Evolutionary conservation across 2,113 vertebrate species (phyloP).

Genomic region (Psettodes erumei): DNA sequence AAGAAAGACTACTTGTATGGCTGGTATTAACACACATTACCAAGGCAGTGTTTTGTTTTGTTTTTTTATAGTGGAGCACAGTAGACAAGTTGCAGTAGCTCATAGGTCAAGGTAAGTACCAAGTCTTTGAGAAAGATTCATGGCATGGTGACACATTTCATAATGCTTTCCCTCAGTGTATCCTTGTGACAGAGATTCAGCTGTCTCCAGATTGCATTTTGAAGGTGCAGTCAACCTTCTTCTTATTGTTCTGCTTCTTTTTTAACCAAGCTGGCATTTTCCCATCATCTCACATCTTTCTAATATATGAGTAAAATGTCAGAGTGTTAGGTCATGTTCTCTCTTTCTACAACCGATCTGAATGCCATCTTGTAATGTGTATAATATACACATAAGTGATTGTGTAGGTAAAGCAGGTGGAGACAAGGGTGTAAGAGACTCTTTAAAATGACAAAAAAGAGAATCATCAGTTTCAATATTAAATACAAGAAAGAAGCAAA

Average conservation of each 20-base stretch:
- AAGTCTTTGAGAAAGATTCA: conserved; percentile 56
- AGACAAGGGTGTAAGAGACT: conserved; percentile 40
- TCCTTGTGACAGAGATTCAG: conserved; percentile 49
- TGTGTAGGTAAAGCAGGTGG: conserved; percentile 1
- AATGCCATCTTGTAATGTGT: too few relatives aligned
- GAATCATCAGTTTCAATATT: conserved; percentile 30
- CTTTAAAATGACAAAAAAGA: conserved; percentile 39
- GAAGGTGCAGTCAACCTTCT: conserved; percentile 32
- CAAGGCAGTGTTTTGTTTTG: too few relatives aligned
- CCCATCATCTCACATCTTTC: background rate
- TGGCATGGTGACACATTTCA: conserved; percentile 45
- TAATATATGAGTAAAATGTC: background rate
- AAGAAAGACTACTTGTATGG: background rate
- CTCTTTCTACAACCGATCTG: too few relatives aligned
- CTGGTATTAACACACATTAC: background rate
- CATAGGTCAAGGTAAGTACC: conserved; percentile 66
- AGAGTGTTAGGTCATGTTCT: background rate
- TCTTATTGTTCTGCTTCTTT: background rate
- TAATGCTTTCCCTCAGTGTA: conserved; percentile 49
- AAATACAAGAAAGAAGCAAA: conserved; percentile 17
- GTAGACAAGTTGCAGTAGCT: conserved; percentile 36
- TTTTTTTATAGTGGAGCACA: conserved; percentile 35
- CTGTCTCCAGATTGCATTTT: conserved; percentile 29
- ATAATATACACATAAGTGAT: too few relatives aligned
- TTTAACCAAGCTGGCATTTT: background rate